Evolutionary conservation across 2,888 invertebrate species (phyloP), one percentile per base, ranked within the genome.

Genomic region (Coelinius sp.): DNA sequence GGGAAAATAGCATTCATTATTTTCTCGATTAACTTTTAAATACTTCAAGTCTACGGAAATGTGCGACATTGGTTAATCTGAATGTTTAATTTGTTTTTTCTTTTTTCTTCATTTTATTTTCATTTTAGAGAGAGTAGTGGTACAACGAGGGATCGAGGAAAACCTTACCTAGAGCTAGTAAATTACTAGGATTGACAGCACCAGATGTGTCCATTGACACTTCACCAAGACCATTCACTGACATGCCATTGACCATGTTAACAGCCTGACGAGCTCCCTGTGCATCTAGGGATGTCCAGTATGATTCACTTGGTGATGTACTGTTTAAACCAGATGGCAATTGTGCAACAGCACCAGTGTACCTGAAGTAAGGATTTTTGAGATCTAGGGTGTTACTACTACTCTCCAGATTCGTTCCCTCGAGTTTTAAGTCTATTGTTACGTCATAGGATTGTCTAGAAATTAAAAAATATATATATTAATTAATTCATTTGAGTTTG

Each of bases 301-400:
- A 97, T 69, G 93, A 92, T 88, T 99, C 98, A 83, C 97, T 97
- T 0, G 99, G 98, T 1, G 98, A 97, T 62, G 94, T 93, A 73
- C 93, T 94, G 84, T 95, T 95, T 63, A 95, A 94, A 10, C 98
- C 97, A 0, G 98, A 98, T 6, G 98, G 98, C 0, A 97, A 95
- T 69, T 95, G 94, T 0, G 95, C 95, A 0, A 97, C 95, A 25
- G 96, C 95, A 20, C 97, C 97, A 1, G 97, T 97, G 85, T 97
- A 98, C 85, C 98, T 93, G 88, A 99, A 99, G 91, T 97, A 98
- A 0, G 99, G 98, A 89, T 99, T 99, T 90, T 99, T 99, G 83
- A 99, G 90, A 88, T 99, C 99, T 84, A 99, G 90, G 14, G 96
- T 96, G 88, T 99, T 99, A 76, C 93, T 93, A 44, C 97, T 95